Conservation (phyloP, 2,888 invertebrate genomes). For the Eupelmus urozonus region DNA sequence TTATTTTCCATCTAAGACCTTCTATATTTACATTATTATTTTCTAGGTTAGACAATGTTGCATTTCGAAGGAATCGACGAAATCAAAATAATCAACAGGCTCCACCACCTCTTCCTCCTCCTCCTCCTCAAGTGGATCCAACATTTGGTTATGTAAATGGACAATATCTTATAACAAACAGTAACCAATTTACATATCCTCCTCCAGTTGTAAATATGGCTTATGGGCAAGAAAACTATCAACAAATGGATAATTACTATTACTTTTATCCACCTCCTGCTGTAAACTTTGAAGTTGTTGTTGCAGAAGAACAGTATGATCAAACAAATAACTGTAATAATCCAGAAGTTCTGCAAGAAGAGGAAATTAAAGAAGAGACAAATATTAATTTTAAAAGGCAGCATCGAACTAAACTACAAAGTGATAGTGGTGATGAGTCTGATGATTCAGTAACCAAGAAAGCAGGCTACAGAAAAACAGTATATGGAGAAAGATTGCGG, state of each 20-base stretch:
- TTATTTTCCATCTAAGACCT: neutral
- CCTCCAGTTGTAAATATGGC: constrained; percentile 3
- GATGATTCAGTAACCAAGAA: constrained; percentile 59
- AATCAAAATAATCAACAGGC: neutral
- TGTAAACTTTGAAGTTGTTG: neutral
- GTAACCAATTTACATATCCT: constrained; percentile 26
- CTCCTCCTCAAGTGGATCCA: neutral
- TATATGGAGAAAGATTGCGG: constrained; percentile 70
- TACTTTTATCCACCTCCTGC: neutral
- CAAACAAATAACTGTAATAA: neutral
- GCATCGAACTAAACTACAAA: neutral
- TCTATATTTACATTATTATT: constrained; percentile 45
- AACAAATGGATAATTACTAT: neutral
- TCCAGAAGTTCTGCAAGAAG: neutral
- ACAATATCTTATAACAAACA: neutral
- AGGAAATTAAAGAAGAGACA: neutral
- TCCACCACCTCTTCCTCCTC: neutral
- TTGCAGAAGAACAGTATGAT: neutral
- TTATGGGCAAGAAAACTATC: neutral
- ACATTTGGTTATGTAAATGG: neutral
- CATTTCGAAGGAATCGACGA: constrained; percentile 67
- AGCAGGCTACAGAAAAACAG: constrained; percentile 63
- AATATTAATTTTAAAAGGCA: too few species aligned
- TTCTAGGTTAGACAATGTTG: constrained; percentile 72
- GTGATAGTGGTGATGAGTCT: constrained; percentile 21